Conservation (phyloP, 2,888 invertebrate genomes). For the Amphipyra berbera region DNA sequence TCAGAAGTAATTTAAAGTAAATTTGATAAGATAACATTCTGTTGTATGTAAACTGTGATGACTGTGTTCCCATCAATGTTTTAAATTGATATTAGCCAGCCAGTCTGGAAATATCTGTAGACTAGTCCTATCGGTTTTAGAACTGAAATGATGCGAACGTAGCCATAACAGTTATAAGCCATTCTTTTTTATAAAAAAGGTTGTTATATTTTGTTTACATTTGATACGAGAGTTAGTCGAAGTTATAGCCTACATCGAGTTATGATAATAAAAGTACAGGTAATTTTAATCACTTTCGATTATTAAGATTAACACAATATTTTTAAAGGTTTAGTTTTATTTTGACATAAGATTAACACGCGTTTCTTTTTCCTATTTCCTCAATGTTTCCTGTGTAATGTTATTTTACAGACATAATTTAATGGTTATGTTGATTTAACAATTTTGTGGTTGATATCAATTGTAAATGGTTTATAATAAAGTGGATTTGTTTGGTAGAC, state of each 20-base stretch:
- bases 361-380: slow-evolving; percentile 73
- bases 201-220: slow-evolving; percentile 82
- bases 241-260: slow-evolving; percentile 84
- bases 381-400: slow-evolving; percentile 63
- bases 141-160: slow-evolving; percentile 66
- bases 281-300: slow-evolving; percentile 82
- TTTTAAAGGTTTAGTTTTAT: slow-evolving; percentile 79
- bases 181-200: slow-evolving; percentile 71
- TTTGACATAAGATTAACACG: slow-evolving; percentile 80
- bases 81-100: slow-evolving; percentile 50
- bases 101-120: slow-evolving; percentile 53
- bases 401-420: slow-evolving; percentile 53
- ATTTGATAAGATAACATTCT: slow-evolving; percentile 43
- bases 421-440: slow-evolving; percentile 50
- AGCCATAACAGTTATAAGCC: slow-evolving; percentile 69
- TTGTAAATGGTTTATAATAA: slow-evolving; percentile 65
- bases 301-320: slow-evolving; percentile 81
- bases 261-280: slow-evolving; percentile 88
- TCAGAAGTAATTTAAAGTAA: slow-evolving; percentile 33
- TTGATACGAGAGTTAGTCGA: slow-evolving; percentile 81
- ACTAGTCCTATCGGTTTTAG: slow-evolving; percentile 65
- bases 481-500: slow-evolving; percentile 62
- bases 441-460: slow-evolving; percentile 51
- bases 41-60: slow-evolving; percentile 61
- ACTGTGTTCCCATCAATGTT: slow-evolving; percentile 66